Percentiles rank a stretch among this genome's conserved stretches.
Evolutionary conservation across 2,888 invertebrate species (phyloP).

Genomic region (Synanthedon myopaeformis): DNA sequence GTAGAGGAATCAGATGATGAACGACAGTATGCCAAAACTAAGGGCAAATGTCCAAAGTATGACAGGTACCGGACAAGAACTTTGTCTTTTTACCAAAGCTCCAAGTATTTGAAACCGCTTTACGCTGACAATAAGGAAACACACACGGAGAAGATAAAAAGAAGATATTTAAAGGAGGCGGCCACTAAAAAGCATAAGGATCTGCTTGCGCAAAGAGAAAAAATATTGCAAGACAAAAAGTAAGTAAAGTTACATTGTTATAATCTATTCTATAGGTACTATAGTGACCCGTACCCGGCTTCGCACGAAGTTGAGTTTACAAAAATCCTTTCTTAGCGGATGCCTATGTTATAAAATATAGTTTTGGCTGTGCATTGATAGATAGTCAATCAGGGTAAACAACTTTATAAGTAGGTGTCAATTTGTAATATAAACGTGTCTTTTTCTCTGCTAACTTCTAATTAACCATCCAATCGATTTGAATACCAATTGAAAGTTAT

Average conservation of each 20-base stretch:
- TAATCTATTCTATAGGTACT: no score
- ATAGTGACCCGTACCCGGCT: no score
- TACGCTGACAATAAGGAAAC: slow-evolving; percentile 19
- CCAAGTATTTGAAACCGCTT: slow-evolving; percentile 41
- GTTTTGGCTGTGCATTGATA: no score
- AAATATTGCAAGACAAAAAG: slow-evolving; percentile 72
- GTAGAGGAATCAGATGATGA: slow-evolving; percentile 24
- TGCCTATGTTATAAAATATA: no score
- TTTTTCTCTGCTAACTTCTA: no score
- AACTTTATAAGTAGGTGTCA: no score
- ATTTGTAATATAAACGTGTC: no score
- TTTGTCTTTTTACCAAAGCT: slow-evolving; percentile 51
- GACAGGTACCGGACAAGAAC: slow-evolving; percentile 45
- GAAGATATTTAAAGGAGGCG: slow-evolving; percentile 50
- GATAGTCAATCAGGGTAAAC: no score
- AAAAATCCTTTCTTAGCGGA: no score
- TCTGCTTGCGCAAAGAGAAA: slow-evolving; percentile 63
- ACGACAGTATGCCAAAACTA: slow-evolving; percentile 29
- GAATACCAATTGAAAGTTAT: no score
- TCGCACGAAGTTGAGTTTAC: no score
- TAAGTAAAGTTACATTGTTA: slow-evolving; percentile 26
- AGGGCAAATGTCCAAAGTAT: slow-evolving; percentile 49
- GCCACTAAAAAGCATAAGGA: slow-evolving; percentile 70
- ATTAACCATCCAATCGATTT: no score
- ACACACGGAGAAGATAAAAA: slow-evolving; percentile 41